These are phyloP conservation scores for Hydrozoanthus gracilis DNA, from an alignment of 92 coral and sea anemone species.

Conservation along the genomic window DNA sequence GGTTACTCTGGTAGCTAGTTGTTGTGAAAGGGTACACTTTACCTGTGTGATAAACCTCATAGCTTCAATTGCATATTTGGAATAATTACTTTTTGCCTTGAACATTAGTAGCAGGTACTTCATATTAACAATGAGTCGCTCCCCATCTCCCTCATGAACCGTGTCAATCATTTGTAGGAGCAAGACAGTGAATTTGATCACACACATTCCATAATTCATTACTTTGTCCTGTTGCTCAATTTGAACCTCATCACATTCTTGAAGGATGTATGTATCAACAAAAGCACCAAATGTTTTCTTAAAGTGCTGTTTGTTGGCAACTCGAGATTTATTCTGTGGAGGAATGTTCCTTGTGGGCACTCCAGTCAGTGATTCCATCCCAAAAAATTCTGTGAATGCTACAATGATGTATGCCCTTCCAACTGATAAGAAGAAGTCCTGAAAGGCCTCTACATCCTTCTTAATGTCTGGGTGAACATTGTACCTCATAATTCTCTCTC, in stretches of 20 bases:
- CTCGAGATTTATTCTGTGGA: slow-evolving; percentile 32
- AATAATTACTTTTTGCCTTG: too few relatives aligned
- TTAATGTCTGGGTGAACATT: slow-evolving; percentile 51
- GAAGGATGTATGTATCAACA: slow-evolving; percentile 52
- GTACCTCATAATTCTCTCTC: slow-evolving; percentile 46
- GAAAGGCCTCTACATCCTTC: slow-evolving; percentile 52
- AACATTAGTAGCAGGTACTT: slow-evolving; percentile 53
- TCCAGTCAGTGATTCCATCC: slow-evolving; percentile 29
- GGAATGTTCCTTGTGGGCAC: slow-evolving; percentile 46
- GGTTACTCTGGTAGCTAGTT: slow-evolving; percentile 39
- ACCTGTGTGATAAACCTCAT: too few relatives aligned
- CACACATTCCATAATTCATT: slow-evolving; percentile 43
- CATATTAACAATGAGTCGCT: too few relatives aligned
- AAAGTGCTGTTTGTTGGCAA: slow-evolving; percentile 35
- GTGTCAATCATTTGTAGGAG: too few relatives aligned
- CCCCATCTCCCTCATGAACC: too few relatives aligned
- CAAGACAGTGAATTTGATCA: slow-evolving; percentile 41
- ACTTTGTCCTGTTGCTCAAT: slow-evolving; percentile 44
- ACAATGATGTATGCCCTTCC: slow-evolving; percentile 46
- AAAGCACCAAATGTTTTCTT: slow-evolving; percentile 47
- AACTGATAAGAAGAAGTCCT: slow-evolving; percentile 49
- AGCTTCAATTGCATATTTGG: too few relatives aligned
- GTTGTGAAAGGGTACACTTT: slow-evolving; percentile 31
- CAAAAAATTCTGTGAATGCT: slow-evolving; percentile 49
- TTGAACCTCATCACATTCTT: slow-evolving; percentile 39